Conservation (phyloP, 2,113 vertebrate species). For the Pristiophorus japonicus region DNA sequence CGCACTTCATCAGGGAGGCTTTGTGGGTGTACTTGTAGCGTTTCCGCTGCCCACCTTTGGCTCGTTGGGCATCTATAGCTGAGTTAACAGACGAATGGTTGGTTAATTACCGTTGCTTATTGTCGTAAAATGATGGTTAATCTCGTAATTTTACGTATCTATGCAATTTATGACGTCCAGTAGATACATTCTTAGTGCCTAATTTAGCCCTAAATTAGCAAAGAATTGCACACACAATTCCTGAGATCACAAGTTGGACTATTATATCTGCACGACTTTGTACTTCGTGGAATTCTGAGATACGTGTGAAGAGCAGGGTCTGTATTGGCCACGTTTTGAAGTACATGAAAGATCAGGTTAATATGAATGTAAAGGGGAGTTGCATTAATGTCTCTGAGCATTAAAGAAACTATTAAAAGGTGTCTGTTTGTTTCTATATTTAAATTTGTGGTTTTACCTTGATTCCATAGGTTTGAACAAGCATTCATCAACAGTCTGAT, state of each 20-base stretch:
- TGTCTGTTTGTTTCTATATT: background rate
- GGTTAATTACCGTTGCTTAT: background rate
- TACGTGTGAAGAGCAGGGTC: background rate
- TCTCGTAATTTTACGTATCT: background rate
- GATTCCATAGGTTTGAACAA: conserved; percentile 78
- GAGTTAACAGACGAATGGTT: background rate
- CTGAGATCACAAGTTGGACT: background rate
- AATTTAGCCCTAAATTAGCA: background rate
- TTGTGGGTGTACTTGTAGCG: too few species aligned
- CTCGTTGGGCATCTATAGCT: too few species aligned
- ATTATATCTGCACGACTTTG: background rate
- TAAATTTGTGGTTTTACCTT: background rate
- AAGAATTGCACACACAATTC: background rate
- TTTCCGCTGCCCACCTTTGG: too few species aligned
- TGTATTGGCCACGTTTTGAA: background rate
- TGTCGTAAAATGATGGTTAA: background rate
- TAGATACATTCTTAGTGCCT: background rate
- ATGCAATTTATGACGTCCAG: background rate
- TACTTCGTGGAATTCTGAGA: background rate
- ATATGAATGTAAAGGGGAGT: background rate
- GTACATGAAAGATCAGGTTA: background rate
- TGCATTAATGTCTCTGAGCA: background rate
- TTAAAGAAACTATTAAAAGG: background rate
- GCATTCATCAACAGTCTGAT: conserved; percentile 83
- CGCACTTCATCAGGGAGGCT: too few species aligned